Evolutionary conservation across 2,113 vertebrate genomes (phyloP).

Genomic region (Podocnemis expansa): DNA sequence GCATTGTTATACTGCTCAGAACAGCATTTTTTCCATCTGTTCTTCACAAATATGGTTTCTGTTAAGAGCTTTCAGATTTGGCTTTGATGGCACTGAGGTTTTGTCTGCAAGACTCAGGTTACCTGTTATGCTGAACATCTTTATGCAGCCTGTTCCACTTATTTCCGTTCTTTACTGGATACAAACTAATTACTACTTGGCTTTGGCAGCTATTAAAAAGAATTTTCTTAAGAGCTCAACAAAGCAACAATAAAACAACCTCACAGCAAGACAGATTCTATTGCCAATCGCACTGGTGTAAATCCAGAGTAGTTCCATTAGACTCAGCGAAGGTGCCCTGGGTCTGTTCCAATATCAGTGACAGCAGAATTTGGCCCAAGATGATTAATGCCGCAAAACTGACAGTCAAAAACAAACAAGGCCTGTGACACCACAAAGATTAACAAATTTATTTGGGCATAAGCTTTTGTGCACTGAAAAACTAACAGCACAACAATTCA

Average conservation of each 20-base stretch:
- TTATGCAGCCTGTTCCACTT: constrained; percentile 17
- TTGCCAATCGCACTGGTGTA: background rate
- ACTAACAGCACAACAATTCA: background rate
- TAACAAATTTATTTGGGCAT: too few relatives aligned
- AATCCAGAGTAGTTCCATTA: background rate
- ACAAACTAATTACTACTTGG: background rate
- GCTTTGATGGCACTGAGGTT: constrained; percentile 10
- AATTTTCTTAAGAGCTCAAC: background rate
- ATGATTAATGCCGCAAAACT: background rate
- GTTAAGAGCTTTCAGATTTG: constrained; percentile 15
- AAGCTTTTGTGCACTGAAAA: background rate
- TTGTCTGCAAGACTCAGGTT: background rate
- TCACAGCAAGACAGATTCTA: background rate
- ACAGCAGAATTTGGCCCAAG: background rate
- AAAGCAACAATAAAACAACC: background rate
- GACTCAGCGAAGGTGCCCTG: background rate
- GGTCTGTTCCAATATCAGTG: background rate
- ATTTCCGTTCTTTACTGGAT: background rate
- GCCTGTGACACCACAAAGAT: too few relatives aligned
- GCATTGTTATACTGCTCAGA: background rate
- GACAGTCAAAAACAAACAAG: background rate
- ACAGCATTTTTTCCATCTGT: background rate
- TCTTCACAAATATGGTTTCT: background rate
- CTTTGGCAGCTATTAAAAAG: constrained; percentile 3
- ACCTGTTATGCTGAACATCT: constrained; percentile 23